These are phyloP conservation scores for Onychostruthus taczanowskii DNA, from an alignment of 2,113 vertebrate genomes.

Conservation along the genomic window DNA sequence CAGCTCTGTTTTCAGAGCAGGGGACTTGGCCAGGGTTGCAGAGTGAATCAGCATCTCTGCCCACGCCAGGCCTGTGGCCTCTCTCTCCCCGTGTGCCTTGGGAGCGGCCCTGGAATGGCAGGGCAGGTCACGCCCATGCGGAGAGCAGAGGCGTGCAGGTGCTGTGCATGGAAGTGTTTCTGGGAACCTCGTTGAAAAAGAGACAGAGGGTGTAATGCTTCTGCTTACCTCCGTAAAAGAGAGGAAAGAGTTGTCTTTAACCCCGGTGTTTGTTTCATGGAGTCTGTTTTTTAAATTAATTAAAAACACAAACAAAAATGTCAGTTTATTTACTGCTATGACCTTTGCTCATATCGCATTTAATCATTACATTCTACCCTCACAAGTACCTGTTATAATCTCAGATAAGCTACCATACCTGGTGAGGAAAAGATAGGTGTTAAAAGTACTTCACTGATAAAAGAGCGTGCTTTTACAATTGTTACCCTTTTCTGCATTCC, in stretches of 20 bases:
- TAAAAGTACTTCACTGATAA: not conserved
- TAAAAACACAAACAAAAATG: not conserved
- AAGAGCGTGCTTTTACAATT: not conserved
- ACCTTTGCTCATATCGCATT: not conserved
- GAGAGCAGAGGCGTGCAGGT: fast-evolving
- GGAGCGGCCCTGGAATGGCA: not conserved
- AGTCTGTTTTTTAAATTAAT: not conserved
- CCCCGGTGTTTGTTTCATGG: not conserved
- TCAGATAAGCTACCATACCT: not conserved
- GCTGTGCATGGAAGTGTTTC: not conserved
- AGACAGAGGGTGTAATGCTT: not conserved
- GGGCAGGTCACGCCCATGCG: fast-evolving
- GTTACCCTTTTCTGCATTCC: not conserved
- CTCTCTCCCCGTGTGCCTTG: fast-evolving
- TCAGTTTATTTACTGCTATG: not conserved
- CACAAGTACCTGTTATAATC: not conserved
- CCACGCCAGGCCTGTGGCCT: not conserved
- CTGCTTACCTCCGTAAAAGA: not conserved
- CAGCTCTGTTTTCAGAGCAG: not conserved
- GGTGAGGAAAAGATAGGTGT: not conserved
- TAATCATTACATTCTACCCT: not conserved
- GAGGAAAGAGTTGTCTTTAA: not conserved
- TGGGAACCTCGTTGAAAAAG: not conserved
- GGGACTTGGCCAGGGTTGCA: not conserved
- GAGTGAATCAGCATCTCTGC: slow-evolving; percentile 28